Percentiles rank a stretch among this genome's conserved stretches.
Conservation (phyloP, 2,113 vertebrate species). For the Rhodinocichla rosea region DNA sequence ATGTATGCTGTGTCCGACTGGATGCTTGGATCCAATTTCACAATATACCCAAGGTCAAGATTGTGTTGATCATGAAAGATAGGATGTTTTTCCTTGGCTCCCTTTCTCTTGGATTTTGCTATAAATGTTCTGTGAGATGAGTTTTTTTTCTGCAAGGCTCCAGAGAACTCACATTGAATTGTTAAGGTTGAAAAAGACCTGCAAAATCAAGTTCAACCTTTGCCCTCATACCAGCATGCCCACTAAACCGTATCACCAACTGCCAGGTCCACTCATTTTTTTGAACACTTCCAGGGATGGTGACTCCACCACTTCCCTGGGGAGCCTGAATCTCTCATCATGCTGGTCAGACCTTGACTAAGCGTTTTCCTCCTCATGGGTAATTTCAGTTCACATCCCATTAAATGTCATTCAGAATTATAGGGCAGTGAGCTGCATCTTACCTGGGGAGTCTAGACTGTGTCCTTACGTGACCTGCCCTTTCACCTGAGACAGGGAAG, state of each 20-base stretch:
- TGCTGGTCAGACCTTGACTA: neutral
- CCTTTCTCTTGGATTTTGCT: neutral
- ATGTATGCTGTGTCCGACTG: neutral
- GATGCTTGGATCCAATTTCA: neutral
- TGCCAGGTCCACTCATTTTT: neutral
- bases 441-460: neutral
- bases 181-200: neutral
- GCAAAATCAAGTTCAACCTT: neutral
- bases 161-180: neutral
- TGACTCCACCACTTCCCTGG: neutral
- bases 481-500: neutral
- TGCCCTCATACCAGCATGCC: neutral
- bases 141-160: neutral
- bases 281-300: neutral
- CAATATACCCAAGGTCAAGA: neutral
- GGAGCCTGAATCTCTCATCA: neutral
- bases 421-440: neutral
- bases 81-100: neutral
- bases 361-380: neutral
- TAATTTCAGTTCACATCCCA: neutral
- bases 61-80: neutral
- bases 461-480: neutral
- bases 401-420: neutral
- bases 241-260: fast-evolving
- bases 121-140: neutral